Evolutionary conservation across 2,113 vertebrate species (phyloP), one percentile per base, ranked within the genome.

Genomic region (Epinephelus cyanopodus): DNA sequence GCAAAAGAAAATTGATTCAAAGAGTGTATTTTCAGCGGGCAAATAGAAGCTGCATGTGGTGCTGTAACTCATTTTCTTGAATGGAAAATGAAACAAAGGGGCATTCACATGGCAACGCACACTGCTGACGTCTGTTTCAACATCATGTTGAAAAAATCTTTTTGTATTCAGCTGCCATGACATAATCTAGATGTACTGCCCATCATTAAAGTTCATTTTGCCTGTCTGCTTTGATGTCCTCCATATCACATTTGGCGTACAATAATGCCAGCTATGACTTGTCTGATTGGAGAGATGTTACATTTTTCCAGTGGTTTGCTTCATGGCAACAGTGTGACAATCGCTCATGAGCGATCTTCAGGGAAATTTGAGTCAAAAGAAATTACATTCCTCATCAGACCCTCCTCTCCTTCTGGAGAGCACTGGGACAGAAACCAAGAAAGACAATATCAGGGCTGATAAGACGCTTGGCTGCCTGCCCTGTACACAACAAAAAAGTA

Each of bases 121-220:
- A 74, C 77, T 64, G 62, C 52, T 74, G 77, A 92, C 91, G 92
- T 92, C 83, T 92, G 91, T 78, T 90, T 89, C 76, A 66, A 67
- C 66, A 63, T 79, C 85, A 66, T 69, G 72, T 77, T 80, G 79
- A 90, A 72, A 85, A 69, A 68, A 79, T 85, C 74, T 77, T 88
- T 89, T 84, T 80, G 73, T 65, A 64, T 56, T 84, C 79, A 47
- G 57, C 56, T 77, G 78, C 74, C 77, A 71, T 88, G 82, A 82
- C 78, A 76, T 82, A 78, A 88, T 86, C 74, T 74, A 69, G 69
- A 85, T 77, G 68, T 53, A 73, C 67, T 63, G 58, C 71, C 72
- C 56, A 3, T 85, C 84, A 89, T 89, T 77, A 89, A 84, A 83
- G 83, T 71, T 75, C 81, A 78, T 79, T 75, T 48, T 33, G 42